Evolutionary conservation across 1,140 invertebrate genomes (phyloP), one percentile per base, ranked within the genome.

Genomic region (Tetranychus urticae): DNA sequence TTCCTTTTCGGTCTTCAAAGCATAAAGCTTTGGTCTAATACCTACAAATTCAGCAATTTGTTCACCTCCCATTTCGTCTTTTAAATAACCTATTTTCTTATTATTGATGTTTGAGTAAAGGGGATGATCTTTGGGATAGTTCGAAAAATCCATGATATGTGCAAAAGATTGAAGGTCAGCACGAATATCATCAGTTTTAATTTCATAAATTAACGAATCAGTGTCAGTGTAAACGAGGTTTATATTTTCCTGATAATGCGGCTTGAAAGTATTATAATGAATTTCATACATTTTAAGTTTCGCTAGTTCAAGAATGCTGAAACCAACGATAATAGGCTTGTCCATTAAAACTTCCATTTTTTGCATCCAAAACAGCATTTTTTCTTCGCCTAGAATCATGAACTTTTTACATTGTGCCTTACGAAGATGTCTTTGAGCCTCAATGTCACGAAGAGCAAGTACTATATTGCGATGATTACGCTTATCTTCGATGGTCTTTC

Each of bases 401-500:
- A 42, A 42, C 39, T 42, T 42, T 42, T 42, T 42, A 10, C 4
- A 4, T 4, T 5, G 39, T 5, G 4, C 10, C 39, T 42, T 42
- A 4, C 39, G 4, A 4, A 42, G 4, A 4, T 5, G 4, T 10
- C 39, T 42, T 10, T 42, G 4, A 5, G 39, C 39, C 10, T 42
- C 39, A 42, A 42, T 42, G 10, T 42, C 39, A 5, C 10, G 4
- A 5, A 42, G 39, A 5, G 39, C 39, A 42, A 42, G 4, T 42
- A 5, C 39, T 10, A 42, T 10, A 5, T 42, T 56, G 31, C 4
- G 68, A 65, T 69, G 65, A 60, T 76, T 75, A 61, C 69, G 67
- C 14, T 74, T 66, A 69, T 76, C 76, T 68, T 76, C 74, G 68
- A 75, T 75, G 1, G 71, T 72, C 70, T 75, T 75, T 1, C 73